Evolutionary conservation across 2,797 vertebrate species (phyloP).

Genomic region (Acanthiza pusilla): DNA sequence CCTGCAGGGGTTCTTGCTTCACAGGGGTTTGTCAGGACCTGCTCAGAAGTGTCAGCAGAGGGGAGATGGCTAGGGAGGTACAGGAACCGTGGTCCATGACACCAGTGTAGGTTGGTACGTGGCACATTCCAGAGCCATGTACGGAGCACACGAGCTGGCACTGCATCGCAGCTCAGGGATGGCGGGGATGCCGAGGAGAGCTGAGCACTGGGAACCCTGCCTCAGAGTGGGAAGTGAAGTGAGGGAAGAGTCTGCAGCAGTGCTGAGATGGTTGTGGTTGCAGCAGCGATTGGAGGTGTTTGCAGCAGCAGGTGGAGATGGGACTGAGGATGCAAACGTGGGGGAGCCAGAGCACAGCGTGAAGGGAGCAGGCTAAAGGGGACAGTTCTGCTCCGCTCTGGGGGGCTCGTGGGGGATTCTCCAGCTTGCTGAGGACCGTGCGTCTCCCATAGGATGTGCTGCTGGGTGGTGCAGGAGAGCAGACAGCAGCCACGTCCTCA

Average conservation of each 20-base stretch:
- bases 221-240: neutral
- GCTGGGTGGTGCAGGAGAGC: neutral
- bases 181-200: neutral
- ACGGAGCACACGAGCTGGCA: fast-evolving
- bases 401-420: fast-evolving
- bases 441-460: neutral
- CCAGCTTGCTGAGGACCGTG: fast-evolving
- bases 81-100: fast-evolving
- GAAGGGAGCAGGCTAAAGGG: neutral
- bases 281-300: neutral
- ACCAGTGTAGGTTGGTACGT: fast-evolving
- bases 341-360: neutral
- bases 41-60: neutral
- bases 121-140: fast-evolving
- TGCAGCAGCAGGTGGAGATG: neutral
- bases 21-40: neutral
- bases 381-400: neutral
- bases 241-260: neutral
- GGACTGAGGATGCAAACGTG: fast-evolving
- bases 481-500: fast-evolving
- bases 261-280: neutral
- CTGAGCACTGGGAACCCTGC: neutral
- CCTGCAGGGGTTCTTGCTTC: neutral
- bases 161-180: neutral
- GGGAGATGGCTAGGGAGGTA: fast-evolving